phyloP scores from a whole-genome alignment of 2,113 vertebrate species.

The Butastur rufipennis region DNA sequence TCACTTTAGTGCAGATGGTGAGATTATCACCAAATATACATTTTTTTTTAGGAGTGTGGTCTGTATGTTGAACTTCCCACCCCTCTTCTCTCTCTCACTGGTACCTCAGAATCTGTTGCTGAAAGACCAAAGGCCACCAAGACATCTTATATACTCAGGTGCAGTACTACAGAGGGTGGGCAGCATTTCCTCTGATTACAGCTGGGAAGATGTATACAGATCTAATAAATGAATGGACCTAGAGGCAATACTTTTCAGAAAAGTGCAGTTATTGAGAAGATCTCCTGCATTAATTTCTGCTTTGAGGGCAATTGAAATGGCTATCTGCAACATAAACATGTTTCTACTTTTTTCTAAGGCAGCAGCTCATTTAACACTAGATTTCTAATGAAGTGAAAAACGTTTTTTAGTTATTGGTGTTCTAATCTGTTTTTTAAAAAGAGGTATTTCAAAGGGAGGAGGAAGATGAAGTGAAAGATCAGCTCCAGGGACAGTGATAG shows the following conservation, averaged over 20 bases:
- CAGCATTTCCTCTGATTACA: not conserved
- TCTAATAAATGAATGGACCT: not conserved
- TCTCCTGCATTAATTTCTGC: not conserved
- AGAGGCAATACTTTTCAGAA: not conserved
- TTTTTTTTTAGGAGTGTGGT: not conserved
- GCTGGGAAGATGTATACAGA: not conserved
- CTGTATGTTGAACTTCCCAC: not conserved
- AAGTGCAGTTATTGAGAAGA: not conserved
- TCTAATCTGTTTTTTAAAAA: not conserved
- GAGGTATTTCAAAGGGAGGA: not conserved
- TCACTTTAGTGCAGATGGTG: not conserved
- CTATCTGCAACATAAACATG: not conserved
- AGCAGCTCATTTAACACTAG: not conserved
- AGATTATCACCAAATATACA: not conserved
- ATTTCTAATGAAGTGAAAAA: not conserved
- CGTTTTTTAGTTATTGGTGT: not conserved
- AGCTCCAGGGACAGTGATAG: not conserved
- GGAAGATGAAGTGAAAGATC: not conserved
- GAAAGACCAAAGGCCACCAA: not conserved
- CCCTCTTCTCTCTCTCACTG: not conserved
- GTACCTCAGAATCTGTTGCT: not conserved
- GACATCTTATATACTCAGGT: not conserved
- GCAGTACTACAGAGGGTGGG: not conserved
- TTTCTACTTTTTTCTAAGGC: not conserved
- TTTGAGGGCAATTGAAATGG: not conserved